phyloP scores from a whole-genome alignment of 2,888 invertebrate species.

The Linnaemya tessellans region DNA sequence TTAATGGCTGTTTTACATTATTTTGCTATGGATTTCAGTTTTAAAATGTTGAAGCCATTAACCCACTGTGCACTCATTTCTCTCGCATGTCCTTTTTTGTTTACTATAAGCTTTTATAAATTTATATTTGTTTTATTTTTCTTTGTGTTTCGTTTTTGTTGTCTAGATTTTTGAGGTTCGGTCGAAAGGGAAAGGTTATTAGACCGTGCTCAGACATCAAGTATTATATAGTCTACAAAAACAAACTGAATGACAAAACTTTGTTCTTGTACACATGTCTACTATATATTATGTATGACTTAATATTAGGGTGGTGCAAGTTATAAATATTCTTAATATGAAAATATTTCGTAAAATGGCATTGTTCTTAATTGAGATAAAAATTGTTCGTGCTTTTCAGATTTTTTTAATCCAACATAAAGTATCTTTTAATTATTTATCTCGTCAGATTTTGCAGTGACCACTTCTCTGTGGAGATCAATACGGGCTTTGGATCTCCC shows the following conservation, averaged over 20 bases:
- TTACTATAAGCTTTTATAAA: slow-evolving; percentile 9
- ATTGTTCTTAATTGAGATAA: too few relatives aligned
- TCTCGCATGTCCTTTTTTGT: slow-evolving; percentile 40
- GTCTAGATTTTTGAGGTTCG: slow-evolving; percentile 64
- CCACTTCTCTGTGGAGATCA: too few relatives aligned
- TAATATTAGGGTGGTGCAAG: slow-evolving; percentile 3
- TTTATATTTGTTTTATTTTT: slow-evolving; percentile 20
- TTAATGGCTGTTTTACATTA: too few relatives aligned
- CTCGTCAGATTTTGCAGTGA: too few relatives aligned
- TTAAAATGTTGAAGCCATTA: not conserved
- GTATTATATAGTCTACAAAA: slow-evolving; percentile 44
- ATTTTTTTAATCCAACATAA: too few relatives aligned
- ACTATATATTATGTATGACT: not conserved
- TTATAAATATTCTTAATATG: too few relatives aligned
- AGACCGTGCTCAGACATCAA: slow-evolving; percentile 76
- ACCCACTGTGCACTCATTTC: slow-evolving; percentile 28
- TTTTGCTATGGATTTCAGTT: too few relatives aligned
- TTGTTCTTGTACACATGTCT: not conserved
- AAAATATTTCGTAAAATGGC: too few relatives aligned
- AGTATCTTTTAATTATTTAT: too few relatives aligned
- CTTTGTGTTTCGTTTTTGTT: slow-evolving; percentile 45
- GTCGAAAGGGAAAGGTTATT: slow-evolving; percentile 80
- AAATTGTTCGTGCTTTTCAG: too few relatives aligned
- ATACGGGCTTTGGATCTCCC: too few relatives aligned
- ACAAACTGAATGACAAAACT: slow-evolving; percentile 23